Evolutionary conservation across 2,797 vertebrate species (phyloP).

Genomic region (Tiaroga cobitis): DNA sequence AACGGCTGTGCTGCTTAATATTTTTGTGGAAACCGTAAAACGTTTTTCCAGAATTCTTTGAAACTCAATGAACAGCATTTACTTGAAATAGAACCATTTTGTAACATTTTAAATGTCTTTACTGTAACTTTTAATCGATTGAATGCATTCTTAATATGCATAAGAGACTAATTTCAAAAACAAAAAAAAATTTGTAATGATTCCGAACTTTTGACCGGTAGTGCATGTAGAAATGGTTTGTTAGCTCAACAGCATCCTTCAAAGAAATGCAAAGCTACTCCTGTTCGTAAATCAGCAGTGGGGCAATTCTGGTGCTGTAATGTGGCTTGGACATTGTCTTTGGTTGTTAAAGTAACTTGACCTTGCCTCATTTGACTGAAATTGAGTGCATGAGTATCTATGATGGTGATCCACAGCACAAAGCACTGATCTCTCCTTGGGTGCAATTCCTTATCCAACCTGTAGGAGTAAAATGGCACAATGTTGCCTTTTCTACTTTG

Average conservation of each 20-base stretch:
- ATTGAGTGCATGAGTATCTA: neutral
- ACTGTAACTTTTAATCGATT: neutral
- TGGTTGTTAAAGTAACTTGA: constrained; percentile 10
- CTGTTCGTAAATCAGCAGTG: constrained; percentile 21
- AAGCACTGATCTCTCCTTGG: constrained; percentile 37
- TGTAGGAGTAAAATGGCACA: neutral
- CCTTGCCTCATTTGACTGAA: constrained; percentile 12
- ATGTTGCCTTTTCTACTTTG: constrained; percentile 6
- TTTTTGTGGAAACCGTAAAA: too few relatives aligned
- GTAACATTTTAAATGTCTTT: too few relatives aligned
- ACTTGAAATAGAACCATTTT: neutral
- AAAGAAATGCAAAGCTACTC: neutral
- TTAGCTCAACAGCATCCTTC: neutral
- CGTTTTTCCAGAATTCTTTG: too few relatives aligned
- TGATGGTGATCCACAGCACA: neutral
- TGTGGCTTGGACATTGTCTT: constrained; percentile 8
- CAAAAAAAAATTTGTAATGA: neutral
- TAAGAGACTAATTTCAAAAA: neutral
- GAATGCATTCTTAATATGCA: neutral
- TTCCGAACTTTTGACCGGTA: neutral
- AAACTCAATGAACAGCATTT: too few relatives aligned
- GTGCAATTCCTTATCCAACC: constrained; percentile 20
- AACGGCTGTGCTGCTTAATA: neutral
- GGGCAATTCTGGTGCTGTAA: constrained; percentile 31
- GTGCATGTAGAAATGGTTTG: neutral